Evolutionary conservation across 2,797 vertebrate species (phyloP).

Genomic region (Lepidocolaptes lacrymiger): DNA sequence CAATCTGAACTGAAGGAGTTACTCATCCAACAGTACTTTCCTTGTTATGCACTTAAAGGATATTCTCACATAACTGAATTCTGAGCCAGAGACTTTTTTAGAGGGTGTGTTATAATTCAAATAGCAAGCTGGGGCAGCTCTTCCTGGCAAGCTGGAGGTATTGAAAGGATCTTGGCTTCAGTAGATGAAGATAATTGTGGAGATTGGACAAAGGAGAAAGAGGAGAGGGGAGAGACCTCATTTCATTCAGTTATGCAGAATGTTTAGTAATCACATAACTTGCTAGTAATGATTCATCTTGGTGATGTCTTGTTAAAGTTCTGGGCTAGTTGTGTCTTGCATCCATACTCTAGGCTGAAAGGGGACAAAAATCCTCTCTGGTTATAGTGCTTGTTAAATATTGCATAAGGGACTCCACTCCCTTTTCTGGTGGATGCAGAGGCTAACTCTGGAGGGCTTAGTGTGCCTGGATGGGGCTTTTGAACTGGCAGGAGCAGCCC

Average conservation of each 20-base stretch:
- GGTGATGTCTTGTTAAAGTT: constrained; percentile 12
- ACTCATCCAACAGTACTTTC: background rate
- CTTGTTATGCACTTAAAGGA: background rate
- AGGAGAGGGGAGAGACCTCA: background rate
- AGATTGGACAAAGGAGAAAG: background rate
- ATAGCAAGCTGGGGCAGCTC: constrained; percentile 43
- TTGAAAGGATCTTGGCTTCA: constrained; percentile 38
- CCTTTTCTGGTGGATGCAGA: background rate
- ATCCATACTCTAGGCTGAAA: background rate
- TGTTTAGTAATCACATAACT: constrained; percentile 39
- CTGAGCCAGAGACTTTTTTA: background rate
- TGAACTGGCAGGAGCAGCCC: background rate
- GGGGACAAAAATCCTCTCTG: background rate
- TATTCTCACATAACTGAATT: constrained; percentile 5
- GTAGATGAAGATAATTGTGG: background rate
- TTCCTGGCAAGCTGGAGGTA: constrained; percentile 29
- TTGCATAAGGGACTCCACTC: background rate
- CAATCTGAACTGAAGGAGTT: background rate
- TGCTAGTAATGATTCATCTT: constrained; percentile 51
- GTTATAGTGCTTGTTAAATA: background rate
- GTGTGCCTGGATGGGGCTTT: background rate
- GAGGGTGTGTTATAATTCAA: constrained; percentile 46
- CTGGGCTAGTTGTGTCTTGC: constrained; percentile 50
- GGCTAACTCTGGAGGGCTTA: background rate
- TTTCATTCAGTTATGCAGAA: constrained; percentile 33